Evolutionary conservation across 1,140 invertebrate species (phyloP), one percentile per base, ranked within the genome.

Genomic region (Eulimnadia texana): DNA sequence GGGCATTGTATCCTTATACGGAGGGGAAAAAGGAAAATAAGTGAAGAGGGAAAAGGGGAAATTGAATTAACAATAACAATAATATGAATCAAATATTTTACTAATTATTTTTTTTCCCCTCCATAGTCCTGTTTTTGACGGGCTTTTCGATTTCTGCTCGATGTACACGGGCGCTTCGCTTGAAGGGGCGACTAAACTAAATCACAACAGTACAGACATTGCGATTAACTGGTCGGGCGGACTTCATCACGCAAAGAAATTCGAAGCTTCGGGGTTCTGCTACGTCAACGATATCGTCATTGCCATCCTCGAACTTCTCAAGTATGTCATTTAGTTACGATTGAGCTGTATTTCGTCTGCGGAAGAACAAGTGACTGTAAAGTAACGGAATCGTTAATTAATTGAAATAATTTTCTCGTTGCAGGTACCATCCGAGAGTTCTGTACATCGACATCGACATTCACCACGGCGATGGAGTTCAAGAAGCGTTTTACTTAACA

Each of bases 391-490:
- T 50, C 42, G 33, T 50, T 50, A 20, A 49, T 50, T 49, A 3
- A 59, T 49, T 50, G 50, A 60, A 23, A 60, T 57, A 47, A n/a
- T 52, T 63, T 61, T 28, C 54, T 49, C 62, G 16, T 55, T 66
- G 56, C 64, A 96, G 94, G 71, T 94, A 94, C 70, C 88, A 97
- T 73, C 85, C 92, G 1, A 76, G 97, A 66, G 96, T 99, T 11
- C 74, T 99, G 13, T 99, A 99, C 69, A 97, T 99, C 62, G 97
- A 99, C 70, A 99, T 99, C 66, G 97, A 99, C 70, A 97, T 99
- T 9, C 97, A 99, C 74, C 97, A 99, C 73, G 96, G 96, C 0
- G 96, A 99, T 76, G 96, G 96, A 1, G 96, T 99, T 0, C 94
- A 99, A 74, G 96, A 99, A 77, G 96, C 96, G 0, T 99, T 99